These are phyloP conservation scores for Tipula helvola DNA, from an alignment of 2,888 invertebrate genomes.

Conservation along the genomic window DNA sequence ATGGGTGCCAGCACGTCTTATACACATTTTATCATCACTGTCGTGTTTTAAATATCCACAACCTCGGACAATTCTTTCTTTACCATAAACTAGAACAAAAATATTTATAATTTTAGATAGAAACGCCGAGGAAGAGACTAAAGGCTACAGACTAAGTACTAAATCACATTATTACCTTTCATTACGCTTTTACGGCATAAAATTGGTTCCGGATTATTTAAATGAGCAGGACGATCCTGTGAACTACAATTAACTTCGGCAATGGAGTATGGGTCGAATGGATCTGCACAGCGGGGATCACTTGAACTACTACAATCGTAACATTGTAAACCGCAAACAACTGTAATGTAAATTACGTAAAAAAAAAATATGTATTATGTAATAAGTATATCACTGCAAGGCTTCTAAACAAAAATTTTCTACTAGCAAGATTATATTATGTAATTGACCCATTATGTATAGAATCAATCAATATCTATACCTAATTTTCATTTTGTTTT, in stretches of 20 bases:
- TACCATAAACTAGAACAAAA: constrained; percentile 53
- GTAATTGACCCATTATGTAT: not conserved
- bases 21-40: constrained; percentile 47
- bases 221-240: constrained; percentile 56
- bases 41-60: constrained; percentile 66
- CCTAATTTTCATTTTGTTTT: not conserved
- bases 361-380: not conserved
- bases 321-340: constrained; percentile 57
- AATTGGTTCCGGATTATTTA: constrained; percentile 43
- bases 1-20: constrained; percentile 58
- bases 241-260: constrained; percentile 75
- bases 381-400: not conserved
- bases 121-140: not conserved
- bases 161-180: constrained; percentile 44
- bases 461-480: not conserved
- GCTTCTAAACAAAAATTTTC: not conserved
- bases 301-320: constrained; percentile 86
- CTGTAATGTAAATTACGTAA: constrained; percentile 19
- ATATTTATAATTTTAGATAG: constrained; percentile 19
- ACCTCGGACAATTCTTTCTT: constrained; percentile 60
- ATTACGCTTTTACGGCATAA: constrained; percentile 75
- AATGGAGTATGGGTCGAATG: constrained; percentile 74
- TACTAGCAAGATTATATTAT: not conserved
- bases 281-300: constrained; percentile 79
- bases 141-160: not conserved